These are phyloP conservation scores for Encarsia formosa DNA, from an alignment of 2,888 invertebrate genomes.

Conservation along the genomic window DNA sequence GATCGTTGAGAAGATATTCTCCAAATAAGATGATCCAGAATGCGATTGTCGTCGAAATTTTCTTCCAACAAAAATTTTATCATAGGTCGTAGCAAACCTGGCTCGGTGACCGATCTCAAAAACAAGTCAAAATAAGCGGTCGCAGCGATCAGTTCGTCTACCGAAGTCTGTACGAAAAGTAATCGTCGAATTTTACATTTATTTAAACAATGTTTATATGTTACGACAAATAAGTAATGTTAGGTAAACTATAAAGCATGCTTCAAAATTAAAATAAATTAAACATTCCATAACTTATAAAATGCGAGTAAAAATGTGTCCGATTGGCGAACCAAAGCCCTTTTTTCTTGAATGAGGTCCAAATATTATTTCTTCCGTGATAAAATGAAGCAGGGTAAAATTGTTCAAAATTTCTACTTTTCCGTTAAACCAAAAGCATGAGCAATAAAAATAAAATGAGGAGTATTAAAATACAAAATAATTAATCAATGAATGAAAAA, in stretches of 20 bases:
- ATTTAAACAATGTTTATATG: no score
- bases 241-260: background rate
- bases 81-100: constrained; percentile 76
- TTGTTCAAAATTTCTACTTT: background rate
- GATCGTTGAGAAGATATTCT: constrained; percentile 65
- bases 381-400: constrained; percentile 3
- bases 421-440: background rate
- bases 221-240: no score
- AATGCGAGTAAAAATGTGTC: background rate
- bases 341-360: constrained; percentile 2
- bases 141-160: constrained; percentile 85
- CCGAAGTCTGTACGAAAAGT: constrained; percentile 67
- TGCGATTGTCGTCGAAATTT: constrained; percentile 78
- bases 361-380: background rate
- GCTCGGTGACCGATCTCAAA: constrained; percentile 79
- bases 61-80: constrained; percentile 79
- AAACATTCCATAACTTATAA: background rate
- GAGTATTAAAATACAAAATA: background rate
- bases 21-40: constrained; percentile 77
- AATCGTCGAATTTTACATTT: background rate
- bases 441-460: background rate
- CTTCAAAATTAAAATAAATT: background rate
- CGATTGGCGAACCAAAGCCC: background rate
- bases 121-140: constrained; percentile 91
- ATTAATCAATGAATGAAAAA: background rate